Base-by-base conservation (phyloP, 2,888 invertebrate genomes). In the Plagodis pulveraria region DNA sequence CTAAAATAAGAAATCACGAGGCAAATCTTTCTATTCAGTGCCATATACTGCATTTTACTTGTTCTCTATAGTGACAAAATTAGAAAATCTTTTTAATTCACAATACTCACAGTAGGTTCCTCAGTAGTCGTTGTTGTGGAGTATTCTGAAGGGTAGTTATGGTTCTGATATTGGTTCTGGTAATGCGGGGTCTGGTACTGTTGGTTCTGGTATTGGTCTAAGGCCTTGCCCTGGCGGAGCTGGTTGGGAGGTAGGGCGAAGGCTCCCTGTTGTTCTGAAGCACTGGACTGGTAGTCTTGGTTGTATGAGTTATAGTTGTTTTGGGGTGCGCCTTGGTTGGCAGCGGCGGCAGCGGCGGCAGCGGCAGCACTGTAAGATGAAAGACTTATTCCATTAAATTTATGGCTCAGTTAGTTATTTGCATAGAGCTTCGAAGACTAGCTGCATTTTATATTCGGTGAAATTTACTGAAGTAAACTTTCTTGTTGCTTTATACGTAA, bases 51-150 rank as follows among this genome's bases (percentile, higher is more conserved):
- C 22, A 22, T 4, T 22, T 4, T 22, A 22, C 22, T 22, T 22
- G 1, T 22, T 22, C 22, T 22, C 22, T 22, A 2, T 22, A 22
- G 4, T 22, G 22, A 22, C 22, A 22, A 22, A 22, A 2, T 2
- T 22, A 22, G 22, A 22, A 22, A 22, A 22, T 22, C 22, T 2
- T 22, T 22, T 22, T 22, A 22, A 22, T 22, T 4, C 4, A 22
- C 22, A 22, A 2, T 22, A 85, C 89, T 86, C 57, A 91, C 91
- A 63, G 91, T 91, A 41, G 91, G 89, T 62, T 90, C 90, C 22
- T 63, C 70, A 47, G 48, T 70, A 41, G 53, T 71, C 56, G 63
- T 76, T 50, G 67, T 63, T 56, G 63, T 54, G 62, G 63, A 53
- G 46, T 56, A 60, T 22, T 22, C 22, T 22, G 22, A 22, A 1